These are phyloP conservation scores for Crocuta crocuta DNA, from an alignment of 2,113 vertebrate species.

Conservation along the genomic window DNA sequence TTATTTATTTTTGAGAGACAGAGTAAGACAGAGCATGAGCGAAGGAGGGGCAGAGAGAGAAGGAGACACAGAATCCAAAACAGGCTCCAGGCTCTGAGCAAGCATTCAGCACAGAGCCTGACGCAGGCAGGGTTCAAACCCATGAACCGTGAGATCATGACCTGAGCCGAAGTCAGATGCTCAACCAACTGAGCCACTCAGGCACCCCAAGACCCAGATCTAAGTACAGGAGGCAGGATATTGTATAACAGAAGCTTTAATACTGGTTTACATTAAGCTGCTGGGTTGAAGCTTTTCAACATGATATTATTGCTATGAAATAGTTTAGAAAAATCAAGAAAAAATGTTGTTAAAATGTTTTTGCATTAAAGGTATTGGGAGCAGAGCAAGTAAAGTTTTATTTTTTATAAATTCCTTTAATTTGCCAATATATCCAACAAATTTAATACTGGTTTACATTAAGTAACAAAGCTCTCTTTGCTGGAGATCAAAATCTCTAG, in stretches of 20 bases:
- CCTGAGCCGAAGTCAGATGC: too few relatives aligned
- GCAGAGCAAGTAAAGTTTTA: background rate
- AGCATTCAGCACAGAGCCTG: too few relatives aligned
- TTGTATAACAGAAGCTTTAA: background rate
- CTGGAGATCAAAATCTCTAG: background rate
- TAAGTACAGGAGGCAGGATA: too few relatives aligned
- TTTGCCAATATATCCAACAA: background rate
- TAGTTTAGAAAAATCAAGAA: background rate
- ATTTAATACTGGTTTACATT: too few relatives aligned
- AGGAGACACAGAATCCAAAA: too few relatives aligned
- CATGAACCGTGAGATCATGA: too few relatives aligned
- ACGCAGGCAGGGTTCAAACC: too few relatives aligned
- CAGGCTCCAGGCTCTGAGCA: too few relatives aligned
- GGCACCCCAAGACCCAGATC: background rate
- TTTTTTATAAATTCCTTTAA: constrained; percentile 11
- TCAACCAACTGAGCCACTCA: too few relatives aligned
- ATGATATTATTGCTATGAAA: background rate
- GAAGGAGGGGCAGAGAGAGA: too few relatives aligned
- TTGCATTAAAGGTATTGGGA: background rate
- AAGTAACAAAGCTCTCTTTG: background rate
- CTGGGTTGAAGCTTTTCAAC: background rate
- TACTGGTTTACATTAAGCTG: background rate
- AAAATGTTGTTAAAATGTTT: background rate
- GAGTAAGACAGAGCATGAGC: too few relatives aligned
- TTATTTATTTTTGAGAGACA: too few relatives aligned